These are phyloP conservation scores for Epizoanthus ramosus DNA, from an alignment of 92 coral and sea anemone genomes.

Conservation along the genomic window DNA sequence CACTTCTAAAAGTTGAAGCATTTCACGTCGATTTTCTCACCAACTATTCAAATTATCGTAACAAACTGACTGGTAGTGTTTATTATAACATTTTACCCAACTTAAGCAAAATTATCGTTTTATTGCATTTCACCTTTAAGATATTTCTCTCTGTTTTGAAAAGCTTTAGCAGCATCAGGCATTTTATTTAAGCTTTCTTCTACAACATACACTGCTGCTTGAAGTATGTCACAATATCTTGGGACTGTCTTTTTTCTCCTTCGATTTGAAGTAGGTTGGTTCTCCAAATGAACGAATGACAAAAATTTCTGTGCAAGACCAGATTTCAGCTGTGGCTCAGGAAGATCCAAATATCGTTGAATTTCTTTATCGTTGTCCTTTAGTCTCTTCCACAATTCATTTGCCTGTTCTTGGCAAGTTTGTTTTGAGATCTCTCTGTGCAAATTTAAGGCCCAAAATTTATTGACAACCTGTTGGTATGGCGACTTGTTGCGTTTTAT, in stretches of 20 bases:
- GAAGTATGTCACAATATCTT: neutral
- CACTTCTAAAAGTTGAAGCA: too few relatives aligned
- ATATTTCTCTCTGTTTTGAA: conserved; percentile 18
- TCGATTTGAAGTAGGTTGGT: neutral
- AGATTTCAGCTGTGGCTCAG: neutral
- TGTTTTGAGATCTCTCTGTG: conserved; percentile 4
- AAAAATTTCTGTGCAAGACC: neutral
- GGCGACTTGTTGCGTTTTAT: conserved; percentile 6
- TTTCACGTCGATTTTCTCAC: too few relatives aligned
- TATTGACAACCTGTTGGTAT: neutral
- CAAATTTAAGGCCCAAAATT: conserved; percentile 9
- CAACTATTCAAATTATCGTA: too few relatives aligned
- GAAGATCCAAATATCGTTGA: conserved; percentile 6
- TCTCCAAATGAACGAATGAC: neutral
- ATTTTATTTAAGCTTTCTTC: neutral
- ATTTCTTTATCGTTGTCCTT: conserved; percentile 18
- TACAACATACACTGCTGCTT: conserved; percentile 4
- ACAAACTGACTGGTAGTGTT: too few relatives aligned
- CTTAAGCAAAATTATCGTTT: too few relatives aligned
- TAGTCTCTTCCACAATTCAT: conserved; percentile 13
- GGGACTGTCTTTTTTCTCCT: neutral
- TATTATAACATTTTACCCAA: too few relatives aligned
- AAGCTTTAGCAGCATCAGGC: neutral
- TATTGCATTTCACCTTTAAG: too few relatives aligned
- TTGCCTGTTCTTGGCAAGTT: conserved; percentile 11